Evolutionary conservation across 2,113 vertebrate species (phyloP), one percentile per base, ranked within the genome.

Genomic region (Galemys pyrenaicus): DNA sequence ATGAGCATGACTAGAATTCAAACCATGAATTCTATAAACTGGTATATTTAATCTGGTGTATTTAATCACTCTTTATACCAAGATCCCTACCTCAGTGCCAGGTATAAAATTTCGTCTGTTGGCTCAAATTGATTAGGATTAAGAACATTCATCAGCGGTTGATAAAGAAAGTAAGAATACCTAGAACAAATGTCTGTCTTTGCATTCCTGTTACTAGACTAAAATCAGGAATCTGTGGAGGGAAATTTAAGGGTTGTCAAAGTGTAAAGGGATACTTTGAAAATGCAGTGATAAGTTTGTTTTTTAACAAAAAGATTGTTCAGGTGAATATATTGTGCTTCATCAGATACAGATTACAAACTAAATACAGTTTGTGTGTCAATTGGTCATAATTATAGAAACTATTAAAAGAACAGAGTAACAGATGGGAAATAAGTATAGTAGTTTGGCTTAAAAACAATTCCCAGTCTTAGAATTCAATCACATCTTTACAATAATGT

Each of bases 161-260:
- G 16, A 87, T 87, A 15, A 82, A 49, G 15, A 70, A 56, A 74
- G 8, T 17, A 19, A 13, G 77, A 32, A 19, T n/a, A 58, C 1
- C 20, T 74, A 44, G 2, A 70, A 9, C 2, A 95, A 89, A 60
- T 35, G 56, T 67, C 16, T 60, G 22, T 54, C 16, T 77, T 67
- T 62, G 51, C 56, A 22, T 1, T 89, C 30, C 7, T 49, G 1
- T 49, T 67, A 73, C 9, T 1, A 84, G 15, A 22, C 39, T 51
- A 37, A 83, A 71, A 49, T 16, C 32, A 60, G 30, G 9, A 12
- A 9, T 41, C 5, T 1, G 7, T 11, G 16, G 9, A 65, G 11
- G 24, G 24, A 0, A 15, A 37, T 0, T 32, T 44, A 3, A 5
- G 30, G 0, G 2, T 16, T 65, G 12, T 74, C 8, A 90, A 84